Percentiles rank a stretch among this genome's conserved stretches.
phyloP scores from a whole-genome alignment of 2,888 invertebrate genomes.

The Synanthedon vespiformis region DNA sequence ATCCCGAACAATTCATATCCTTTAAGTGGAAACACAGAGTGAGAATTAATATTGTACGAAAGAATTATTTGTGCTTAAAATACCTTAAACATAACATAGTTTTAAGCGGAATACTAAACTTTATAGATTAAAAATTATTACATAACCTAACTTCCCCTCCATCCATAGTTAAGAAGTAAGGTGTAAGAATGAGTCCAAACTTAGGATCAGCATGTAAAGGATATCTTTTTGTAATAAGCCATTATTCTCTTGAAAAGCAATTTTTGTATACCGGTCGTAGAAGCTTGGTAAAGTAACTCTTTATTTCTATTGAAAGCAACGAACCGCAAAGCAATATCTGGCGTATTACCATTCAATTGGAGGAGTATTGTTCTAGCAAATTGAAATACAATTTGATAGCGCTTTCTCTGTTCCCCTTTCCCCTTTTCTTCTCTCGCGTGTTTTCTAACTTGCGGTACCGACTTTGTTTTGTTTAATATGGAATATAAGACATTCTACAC shows the following conservation, averaged over 20 bases:
- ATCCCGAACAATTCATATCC: background rate
- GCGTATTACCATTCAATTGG: background rate
- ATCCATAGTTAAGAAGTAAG: background rate
- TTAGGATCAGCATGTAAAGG: too few species aligned
- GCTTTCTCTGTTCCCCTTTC: background rate
- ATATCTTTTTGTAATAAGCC: too few species aligned
- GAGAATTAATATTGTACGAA: too few species aligned
- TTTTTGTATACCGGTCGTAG: too few species aligned
- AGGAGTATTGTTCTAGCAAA: background rate
- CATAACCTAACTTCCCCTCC: background rate
- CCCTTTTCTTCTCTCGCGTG: background rate
- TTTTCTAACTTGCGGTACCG: background rate
- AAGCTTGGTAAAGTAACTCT: background rate
- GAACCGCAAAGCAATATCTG: background rate
- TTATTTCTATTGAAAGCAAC: background rate
- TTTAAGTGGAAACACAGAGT: background rate
- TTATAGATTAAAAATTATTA: background rate
- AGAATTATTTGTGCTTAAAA: too few species aligned
- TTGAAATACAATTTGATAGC: background rate
- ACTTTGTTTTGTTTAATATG: background rate
- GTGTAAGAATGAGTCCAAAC: background rate
- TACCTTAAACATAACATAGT: too few species aligned
- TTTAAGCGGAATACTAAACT: too few species aligned
- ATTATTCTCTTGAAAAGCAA: too few species aligned
- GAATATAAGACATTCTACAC: too few species aligned